Base-by-base conservation (phyloP, 1,140 invertebrate genomes). In the Drosophila orosa region DNA sequence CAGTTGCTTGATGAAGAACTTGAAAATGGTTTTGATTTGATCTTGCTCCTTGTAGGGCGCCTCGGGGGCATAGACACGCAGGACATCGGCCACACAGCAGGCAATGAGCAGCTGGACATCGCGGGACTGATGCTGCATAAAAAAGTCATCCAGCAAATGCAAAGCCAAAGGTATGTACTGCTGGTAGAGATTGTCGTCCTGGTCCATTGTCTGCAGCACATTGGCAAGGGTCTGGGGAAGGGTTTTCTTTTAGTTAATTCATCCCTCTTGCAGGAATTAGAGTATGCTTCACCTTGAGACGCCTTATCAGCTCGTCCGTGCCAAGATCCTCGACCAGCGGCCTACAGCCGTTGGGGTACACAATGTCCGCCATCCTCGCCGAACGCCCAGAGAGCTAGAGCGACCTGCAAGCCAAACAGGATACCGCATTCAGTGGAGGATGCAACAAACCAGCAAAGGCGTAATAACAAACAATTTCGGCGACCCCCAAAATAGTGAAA, bases 51-150 rank as follows among this genome's bases (percentile, higher is more conserved):
- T 98, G 91, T 99, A 99, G 0, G 98, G 98, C 63, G 98, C 98
- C 92, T 99, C 98, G n/a, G 98, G 98, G 9, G 98, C 98, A 93
- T 98, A 99, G n/a, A 99, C 97, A 68, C 98, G 93, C 39, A 99
- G 94, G 24, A 99, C 97, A 93, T 99, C 98, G 27, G 98, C 98
- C 82, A 99, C 98, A 91, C 98, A 99, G 92, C 98, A 99, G 0
- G 98, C 98, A 76, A 99, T 97, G 5, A 99, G 92, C 47, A 99
- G 93, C 90, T 98, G 97, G 0, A 99, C 98, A 93, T 99, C 98
- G 85, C 96, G 95, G 65, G 97, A 98, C 35, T 94, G 94, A 93
- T 99, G 97, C 63, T 96, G 95, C 68, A 99, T 93, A 91, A 98
- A 99, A 90, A 96, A 96, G 66, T 99, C 98, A 86, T 98, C 96